Percentiles rank a stretch among this genome's conserved stretches.
These are phyloP conservation scores for Acanthococcus lagerstroemiae DNA, from an alignment of 2,888 invertebrate species.

Conservation along the genomic window DNA sequence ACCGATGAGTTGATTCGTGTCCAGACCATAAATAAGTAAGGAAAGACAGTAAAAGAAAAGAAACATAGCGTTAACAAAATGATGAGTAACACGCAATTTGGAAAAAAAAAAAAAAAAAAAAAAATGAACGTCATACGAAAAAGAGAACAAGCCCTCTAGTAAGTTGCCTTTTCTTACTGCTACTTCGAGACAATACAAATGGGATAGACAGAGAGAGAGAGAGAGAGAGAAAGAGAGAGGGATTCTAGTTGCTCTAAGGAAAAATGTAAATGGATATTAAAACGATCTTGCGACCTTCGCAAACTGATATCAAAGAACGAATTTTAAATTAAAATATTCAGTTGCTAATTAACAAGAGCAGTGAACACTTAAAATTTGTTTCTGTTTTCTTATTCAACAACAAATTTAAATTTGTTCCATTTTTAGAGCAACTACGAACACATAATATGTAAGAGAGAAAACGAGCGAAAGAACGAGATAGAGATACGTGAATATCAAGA, in stretches of 20 bases:
- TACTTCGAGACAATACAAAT: not conserved
- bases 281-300: too few relatives aligned
- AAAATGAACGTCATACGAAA: slow-evolving; percentile 1
- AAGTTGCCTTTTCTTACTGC: not conserved
- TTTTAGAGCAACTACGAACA: too few relatives aligned
- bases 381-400: too few relatives aligned
- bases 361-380: too few relatives aligned
- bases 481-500: not conserved
- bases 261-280: too few relatives aligned
- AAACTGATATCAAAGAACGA: too few relatives aligned
- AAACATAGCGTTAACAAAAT: slow-evolving; percentile 28
- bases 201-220: not conserved
- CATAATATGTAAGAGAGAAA: too few relatives aligned
- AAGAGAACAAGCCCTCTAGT: not conserved
- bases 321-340: too few relatives aligned
- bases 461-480: not conserved
- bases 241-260: too few relatives aligned
- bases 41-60: slow-evolving; percentile 33
- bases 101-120: not conserved
- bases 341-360: too few relatives aligned
- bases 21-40: slow-evolving; percentile 29
- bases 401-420: too few relatives aligned
- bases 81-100: too few relatives aligned
- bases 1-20: slow-evolving; percentile 22
- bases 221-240: not conserved